Percentiles rank a stretch among this genome's conserved stretches.
These are phyloP conservation scores for Aix galericulata DNA, from an alignment of 2,113 vertebrate species.

Conservation along the genomic window DNA sequence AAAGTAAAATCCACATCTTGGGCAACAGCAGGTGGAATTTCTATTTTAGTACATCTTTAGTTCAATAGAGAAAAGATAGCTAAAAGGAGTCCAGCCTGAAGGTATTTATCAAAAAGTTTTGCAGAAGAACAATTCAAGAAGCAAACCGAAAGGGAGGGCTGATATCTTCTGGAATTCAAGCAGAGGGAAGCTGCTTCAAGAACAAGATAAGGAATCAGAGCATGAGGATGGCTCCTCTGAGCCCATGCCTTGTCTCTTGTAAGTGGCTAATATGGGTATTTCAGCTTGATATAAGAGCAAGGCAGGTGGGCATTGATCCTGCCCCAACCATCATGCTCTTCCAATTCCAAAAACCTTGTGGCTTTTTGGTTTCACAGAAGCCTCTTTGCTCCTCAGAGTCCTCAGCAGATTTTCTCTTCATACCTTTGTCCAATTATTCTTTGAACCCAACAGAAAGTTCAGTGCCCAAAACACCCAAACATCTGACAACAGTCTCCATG, in stretches of 20 bases:
- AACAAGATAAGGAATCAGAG: neutral
- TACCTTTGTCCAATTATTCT: neutral
- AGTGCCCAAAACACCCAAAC: neutral
- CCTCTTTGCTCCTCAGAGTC: neutral
- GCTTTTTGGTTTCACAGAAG: neutral
- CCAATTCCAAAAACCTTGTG: neutral
- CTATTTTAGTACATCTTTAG: neutral
- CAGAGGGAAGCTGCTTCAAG: neutral
- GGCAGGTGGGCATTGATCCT: neutral
- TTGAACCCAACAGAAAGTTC: neutral
- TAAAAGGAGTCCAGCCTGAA: neutral
- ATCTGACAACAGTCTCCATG: neutral
- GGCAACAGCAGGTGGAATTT: neutral
- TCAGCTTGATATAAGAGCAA: neutral
- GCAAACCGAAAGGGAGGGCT: neutral
- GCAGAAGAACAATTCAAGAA: neutral
- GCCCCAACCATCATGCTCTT: neutral
- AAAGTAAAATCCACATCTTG: neutral
- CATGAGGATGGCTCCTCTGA: neutral
- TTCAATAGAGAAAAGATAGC: neutral
- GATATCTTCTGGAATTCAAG: neutral
- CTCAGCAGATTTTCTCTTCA: neutral
- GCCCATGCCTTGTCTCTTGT: neutral
- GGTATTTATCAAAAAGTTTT: neutral
- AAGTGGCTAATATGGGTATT: neutral